Conservation (phyloP, 2,888 invertebrate genomes). For the Microlaimidae sp. region DNA sequence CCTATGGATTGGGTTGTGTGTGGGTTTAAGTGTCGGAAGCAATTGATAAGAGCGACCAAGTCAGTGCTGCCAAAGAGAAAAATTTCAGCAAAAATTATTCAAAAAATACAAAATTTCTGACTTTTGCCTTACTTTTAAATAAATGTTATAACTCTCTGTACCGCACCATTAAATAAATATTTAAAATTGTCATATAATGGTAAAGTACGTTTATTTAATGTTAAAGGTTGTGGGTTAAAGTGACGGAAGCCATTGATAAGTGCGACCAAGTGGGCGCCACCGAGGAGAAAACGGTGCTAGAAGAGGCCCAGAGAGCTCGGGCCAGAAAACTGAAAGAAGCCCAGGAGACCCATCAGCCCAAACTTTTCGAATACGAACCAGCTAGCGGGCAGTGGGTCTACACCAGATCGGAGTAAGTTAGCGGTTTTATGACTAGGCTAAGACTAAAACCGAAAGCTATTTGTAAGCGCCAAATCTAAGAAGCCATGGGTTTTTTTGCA, state of each 20-base stretch:
- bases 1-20: too few species aligned
- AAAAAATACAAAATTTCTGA: not conserved
- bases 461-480: too few species aligned
- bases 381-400: conserved; percentile 3
- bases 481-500: too few species aligned
- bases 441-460: too few species aligned
- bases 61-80: not conserved
- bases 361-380: conserved; percentile 22
- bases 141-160: too few species aligned
- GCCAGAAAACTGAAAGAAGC: conserved; percentile 49
- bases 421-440: too few species aligned
- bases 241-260: conserved; percentile 60
- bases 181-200: not conserved
- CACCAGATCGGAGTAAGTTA: too few species aligned
- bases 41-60: not conserved
- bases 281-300: conserved; percentile 69
- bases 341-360: conserved; percentile 53
- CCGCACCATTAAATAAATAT: too few species aligned
- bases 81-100: too few species aligned
- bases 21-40: too few species aligned
- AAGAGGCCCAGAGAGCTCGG: conserved; percentile 62
- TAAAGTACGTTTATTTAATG: not conserved
- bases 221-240: conserved; percentile 58
- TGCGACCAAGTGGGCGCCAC: conserved; percentile 72
- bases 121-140: too few species aligned